Evolutionary conservation across 2,113 vertebrate species (phyloP).

Genomic region (Cinclus mexicanus): DNA sequence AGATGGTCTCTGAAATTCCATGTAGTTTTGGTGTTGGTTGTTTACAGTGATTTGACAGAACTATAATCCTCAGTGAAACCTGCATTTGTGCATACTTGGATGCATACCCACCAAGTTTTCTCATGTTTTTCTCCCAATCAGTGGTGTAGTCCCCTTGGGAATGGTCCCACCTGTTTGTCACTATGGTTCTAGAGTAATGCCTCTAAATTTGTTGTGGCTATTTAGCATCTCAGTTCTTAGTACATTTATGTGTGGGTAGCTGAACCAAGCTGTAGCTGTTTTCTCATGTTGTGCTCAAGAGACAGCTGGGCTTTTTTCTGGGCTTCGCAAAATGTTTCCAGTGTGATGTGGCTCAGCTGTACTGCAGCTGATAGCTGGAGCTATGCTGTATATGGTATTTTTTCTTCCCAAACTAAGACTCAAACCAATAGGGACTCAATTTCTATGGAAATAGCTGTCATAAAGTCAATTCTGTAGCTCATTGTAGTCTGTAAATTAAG

Average conservation of each 20-base stretch:
- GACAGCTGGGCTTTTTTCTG: not conserved
- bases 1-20: not conserved
- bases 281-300: not conserved
- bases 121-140: not conserved
- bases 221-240: not conserved
- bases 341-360: not conserved
- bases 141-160: not conserved
- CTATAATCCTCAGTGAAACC: not conserved
- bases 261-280: not conserved
- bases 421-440: not conserved
- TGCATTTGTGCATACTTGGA: not conserved
- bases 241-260: not conserved
- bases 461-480: not conserved
- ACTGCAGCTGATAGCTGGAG: not conserved
- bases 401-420: not conserved
- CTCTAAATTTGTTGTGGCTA: not conserved
- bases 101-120: not conserved
- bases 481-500: not conserved
- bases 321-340: not conserved
- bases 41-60: not conserved
- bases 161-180: not conserved
- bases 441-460: slow-evolving; percentile 17
- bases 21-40: not conserved
- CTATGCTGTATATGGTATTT: not conserved
- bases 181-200: not conserved